Conservation (phyloP, 2,888 invertebrate species). For the Phaedon cochleariae region DNA sequence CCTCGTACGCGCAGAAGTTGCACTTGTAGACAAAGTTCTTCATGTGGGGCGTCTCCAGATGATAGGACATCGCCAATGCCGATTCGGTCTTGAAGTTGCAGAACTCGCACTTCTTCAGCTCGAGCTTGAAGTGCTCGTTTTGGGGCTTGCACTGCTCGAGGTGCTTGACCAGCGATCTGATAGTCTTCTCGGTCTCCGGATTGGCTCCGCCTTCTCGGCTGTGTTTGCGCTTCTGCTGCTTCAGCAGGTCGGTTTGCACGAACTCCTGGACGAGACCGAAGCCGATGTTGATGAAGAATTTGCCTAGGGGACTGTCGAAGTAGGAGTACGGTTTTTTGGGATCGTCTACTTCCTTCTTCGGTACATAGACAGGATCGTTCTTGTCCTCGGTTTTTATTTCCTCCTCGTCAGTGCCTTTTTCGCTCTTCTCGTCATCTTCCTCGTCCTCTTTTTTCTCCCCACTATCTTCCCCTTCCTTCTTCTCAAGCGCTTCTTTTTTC, state of each 20-base stretch:
- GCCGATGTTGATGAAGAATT: slow-evolving; percentile 92
- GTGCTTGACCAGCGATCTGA: slow-evolving; percentile 83
- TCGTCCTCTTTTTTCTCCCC: slow-evolving; percentile 62
- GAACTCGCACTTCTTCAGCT: slow-evolving; percentile 84
- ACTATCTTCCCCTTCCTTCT: slow-evolving; percentile 53
- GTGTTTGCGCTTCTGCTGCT: slow-evolving; percentile 85
- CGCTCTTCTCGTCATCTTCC: slow-evolving; percentile 61
- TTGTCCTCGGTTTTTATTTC: slow-evolving; percentile 43
- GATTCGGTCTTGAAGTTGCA: slow-evolving; percentile 93
- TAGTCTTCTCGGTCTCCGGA: slow-evolving; percentile 78
- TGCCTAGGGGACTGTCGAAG: slow-evolving; percentile 87
- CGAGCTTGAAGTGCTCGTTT: slow-evolving; percentile 76
- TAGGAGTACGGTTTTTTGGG: slow-evolving; percentile 67
- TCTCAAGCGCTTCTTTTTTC: no score
- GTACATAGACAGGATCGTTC: slow-evolving; percentile 19
- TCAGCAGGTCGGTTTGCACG: slow-evolving; percentile 90
- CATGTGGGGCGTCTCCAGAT: slow-evolving; percentile 92
- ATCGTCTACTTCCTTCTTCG: slow-evolving; percentile 57
- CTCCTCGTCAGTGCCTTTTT: slow-evolving; percentile 55
- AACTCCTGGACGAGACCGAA: slow-evolving; percentile 90
- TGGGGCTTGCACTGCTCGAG: slow-evolving; percentile 87
- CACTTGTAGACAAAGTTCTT: slow-evolving; percentile 86
- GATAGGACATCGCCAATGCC: slow-evolving; percentile 81
- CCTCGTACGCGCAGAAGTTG: slow-evolving; percentile 57
- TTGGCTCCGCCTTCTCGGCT: slow-evolving; percentile 74